Evolutionary conservation across 2,113 vertebrate species (phyloP), one percentile per base, ranked within the genome.

Genomic region (Xiphias gladius): DNA sequence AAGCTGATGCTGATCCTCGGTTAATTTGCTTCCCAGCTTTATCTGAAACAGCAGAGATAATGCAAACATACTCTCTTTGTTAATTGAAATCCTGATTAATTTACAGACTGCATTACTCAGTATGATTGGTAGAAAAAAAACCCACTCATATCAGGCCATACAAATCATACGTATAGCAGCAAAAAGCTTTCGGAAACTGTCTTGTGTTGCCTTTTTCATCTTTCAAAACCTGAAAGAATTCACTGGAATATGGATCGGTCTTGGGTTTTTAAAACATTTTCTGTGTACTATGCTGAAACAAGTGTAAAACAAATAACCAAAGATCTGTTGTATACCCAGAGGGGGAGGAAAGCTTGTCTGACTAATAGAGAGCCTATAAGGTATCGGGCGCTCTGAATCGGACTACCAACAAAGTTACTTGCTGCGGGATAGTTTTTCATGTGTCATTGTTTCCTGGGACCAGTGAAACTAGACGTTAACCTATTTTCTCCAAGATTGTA

Each of bases 51-150:
- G 76, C 68, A 76, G 74, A 86, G 85, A 89, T 85, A 91, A 80
- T 16, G 69, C 79, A 88, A 84, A 88, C 81, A 83, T 75, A 81
- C 82, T 65, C 14, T 4, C 77, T 74, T 68, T 75, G 82, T 79
- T 90, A 92, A 92, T 88, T 87, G 71, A 89, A 91, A 86, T 76
- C 46, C 74, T 72, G 86, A 82, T 89, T 86, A 89, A 92, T 93
- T 86, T 77, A 80, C 63, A 72, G 46, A 78, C 46, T 16, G 59
- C 70, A 68, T 73, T 30, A 28, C 37, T 58, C 48, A 0, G 12
- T 61, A 66, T 39, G 70, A 73, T 52, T 80, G 17, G 17, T 41
- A 67, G 16, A 3, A n/a, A 64, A n/a, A 63, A 37, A 22, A 3
- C 32, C 32, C 17, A 43, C 55, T 76, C 43, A 46, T 52, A 72